Evolutionary conservation across 2,797 vertebrate species (phyloP), one percentile per base, ranked within the genome.

Genomic region (Psittacula derbiana): DNA sequence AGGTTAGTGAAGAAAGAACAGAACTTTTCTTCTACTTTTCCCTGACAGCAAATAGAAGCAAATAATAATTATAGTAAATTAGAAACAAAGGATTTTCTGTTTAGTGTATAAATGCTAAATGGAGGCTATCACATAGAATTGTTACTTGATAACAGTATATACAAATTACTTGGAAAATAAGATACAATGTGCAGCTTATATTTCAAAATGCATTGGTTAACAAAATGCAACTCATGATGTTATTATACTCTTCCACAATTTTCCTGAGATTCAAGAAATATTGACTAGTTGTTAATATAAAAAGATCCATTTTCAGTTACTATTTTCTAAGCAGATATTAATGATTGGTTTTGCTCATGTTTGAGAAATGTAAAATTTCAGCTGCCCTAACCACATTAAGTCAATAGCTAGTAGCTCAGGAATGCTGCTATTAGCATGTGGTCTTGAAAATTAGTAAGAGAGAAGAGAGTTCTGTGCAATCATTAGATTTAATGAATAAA

Each of bases 401-500:
- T 76, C 47, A 41, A 47, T 81, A 70, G 73, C 41, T 75, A 50
- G 74, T 65, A 82, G 61, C 27, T 92, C 70, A 84, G 66, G 60
- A 90, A 70, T 79, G 80, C 66, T 90, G 50, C 69, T 83, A 33
- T 92, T 93, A 90, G 87, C 91, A 75, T 61, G 36, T 64, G 40
- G 30, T 88, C 58, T 79, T 79, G 52, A 86, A 86, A 92, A 55
- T 81, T 79, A 79, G 52, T 58, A 58, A 91, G 53, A 74, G 33
- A 80, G 60, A 80, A 82, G 36, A 93, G 50, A 75, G 23, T 64
- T 82, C 76, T 65, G 21, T 89, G 33, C 53, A 87, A 83, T 87
- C n/a, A 65, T 74, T 87, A 33, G 53, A 49, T 74, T 81, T 81
- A 95, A 96, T 74, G 40, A 93, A 89, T 49, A 93, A 82, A 90